phyloP scores from a whole-genome alignment of 2,797 vertebrate species.

The Craterocephalus amniculus region DNA sequence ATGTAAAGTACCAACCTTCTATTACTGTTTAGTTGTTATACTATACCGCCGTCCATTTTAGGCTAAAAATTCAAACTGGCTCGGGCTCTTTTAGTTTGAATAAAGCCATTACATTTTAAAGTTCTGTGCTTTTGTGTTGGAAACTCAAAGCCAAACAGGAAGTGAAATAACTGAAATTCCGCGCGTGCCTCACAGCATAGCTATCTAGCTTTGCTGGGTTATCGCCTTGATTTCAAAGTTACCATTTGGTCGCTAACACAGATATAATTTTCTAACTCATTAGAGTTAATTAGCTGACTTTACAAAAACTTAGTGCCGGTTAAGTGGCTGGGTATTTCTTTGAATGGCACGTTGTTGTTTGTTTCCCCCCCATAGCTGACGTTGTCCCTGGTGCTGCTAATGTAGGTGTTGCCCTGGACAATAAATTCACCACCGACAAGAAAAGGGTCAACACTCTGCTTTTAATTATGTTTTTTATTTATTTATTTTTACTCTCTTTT shows the following conservation, averaged over 20 bases:
- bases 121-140: conserved; percentile 67
- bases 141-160: conserved; percentile 56
- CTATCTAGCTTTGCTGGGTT: conserved; percentile 44
- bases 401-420: neutral
- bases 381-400: conserved; percentile 30
- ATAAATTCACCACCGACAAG: neutral
- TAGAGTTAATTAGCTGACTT: neutral
- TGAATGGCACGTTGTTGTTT: neutral
- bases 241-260: neutral
- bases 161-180: conserved; percentile 41
- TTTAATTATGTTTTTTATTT: neutral
- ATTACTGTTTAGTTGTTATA: too few species aligned
- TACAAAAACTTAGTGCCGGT: neutral
- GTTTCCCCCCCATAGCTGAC: neutral
- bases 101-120: neutral
- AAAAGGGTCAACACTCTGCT: conserved; percentile 36
- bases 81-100: neutral
- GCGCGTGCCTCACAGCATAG: conserved; percentile 25
- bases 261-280: neutral
- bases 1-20: too few species aligned
- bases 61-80: neutral
- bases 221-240: conserved; percentile 28
- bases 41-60: neutral
- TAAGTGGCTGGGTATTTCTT: neutral
- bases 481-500: neutral